phyloP scores from a whole-genome alignment of 2,113 vertebrate species.

The Pristiophorus japonicus region DNA sequence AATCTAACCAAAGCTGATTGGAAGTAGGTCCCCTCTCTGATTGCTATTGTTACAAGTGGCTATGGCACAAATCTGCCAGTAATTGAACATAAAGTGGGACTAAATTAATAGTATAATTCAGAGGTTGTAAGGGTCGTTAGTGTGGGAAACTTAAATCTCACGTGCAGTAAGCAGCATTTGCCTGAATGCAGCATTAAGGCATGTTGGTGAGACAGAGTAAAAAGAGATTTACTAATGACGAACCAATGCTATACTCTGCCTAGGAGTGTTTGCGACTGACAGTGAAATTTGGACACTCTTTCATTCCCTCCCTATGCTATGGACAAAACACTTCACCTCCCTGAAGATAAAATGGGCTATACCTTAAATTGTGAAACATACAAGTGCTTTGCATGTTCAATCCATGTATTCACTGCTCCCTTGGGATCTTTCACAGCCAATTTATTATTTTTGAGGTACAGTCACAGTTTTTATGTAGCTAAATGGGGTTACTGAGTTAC shows the following conservation, averaged over 20 bases:
- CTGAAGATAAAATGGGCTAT: background rate
- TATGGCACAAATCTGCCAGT: background rate
- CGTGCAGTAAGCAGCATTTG: background rate
- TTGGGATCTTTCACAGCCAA: background rate
- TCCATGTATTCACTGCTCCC: background rate
- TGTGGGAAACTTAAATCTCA: too few relatives aligned
- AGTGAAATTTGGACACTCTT: background rate
- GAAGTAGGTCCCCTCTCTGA: background rate
- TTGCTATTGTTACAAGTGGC: background rate
- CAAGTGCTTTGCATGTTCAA: background rate
- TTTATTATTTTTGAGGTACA: background rate
- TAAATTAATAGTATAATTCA: background rate
- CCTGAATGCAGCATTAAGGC: background rate
- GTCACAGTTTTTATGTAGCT: background rate
- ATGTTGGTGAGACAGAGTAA: background rate
- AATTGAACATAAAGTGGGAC: background rate
- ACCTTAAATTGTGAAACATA: background rate
- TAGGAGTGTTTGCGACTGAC: background rate
- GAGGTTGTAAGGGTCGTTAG: background rate
- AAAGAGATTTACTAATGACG: background rate
- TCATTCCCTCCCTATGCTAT: background rate
- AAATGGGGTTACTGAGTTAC: background rate
- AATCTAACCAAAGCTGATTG: too few relatives aligned
- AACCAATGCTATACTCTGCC: background rate
- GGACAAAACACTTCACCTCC: background rate